A percentile compares a stretch with the other conserved stretches of the same genome.
phyloP scores from a whole-genome alignment of 2,888 invertebrate genomes.

The Pimpla rufipes region DNA sequence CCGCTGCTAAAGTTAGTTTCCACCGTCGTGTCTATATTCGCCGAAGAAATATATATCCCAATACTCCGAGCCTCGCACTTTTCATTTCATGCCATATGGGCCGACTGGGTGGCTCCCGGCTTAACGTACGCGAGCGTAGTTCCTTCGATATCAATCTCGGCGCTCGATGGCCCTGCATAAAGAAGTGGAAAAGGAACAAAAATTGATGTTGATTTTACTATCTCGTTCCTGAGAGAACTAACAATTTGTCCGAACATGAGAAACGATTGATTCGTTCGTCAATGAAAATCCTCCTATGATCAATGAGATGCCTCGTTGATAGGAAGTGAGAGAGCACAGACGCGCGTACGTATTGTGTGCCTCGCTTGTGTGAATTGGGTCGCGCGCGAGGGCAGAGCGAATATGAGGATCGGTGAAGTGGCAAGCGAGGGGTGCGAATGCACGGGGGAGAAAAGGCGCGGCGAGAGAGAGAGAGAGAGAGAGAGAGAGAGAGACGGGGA shows the following conservation, averaged over 20 bases:
- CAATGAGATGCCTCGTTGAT: constrained; percentile 27
- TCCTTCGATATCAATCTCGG: constrained; percentile 60
- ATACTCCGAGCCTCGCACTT: constrained; percentile 59
- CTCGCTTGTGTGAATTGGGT: constrained; percentile 18
- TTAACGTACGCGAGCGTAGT: constrained; percentile 48
- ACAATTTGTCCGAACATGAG: neutral
- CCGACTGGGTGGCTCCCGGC: constrained; percentile 34
- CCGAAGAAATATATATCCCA: constrained; percentile 31
- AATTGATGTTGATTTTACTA: constrained; percentile 9
- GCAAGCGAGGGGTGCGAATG: constrained; percentile 35
- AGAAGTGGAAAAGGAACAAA: constrained; percentile 13
- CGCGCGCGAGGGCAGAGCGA: constrained; percentile 3
- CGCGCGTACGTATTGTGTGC: constrained; percentile 8
- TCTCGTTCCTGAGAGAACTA: neutral
- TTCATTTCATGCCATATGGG: constrained; percentile 63
- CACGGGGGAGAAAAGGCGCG: constrained; percentile 7
- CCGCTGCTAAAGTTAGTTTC: constrained; percentile 12
- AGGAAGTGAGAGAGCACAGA: constrained; percentile 48
- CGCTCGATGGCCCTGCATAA: constrained; percentile 1
- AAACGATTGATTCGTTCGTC: neutral
- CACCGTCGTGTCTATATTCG: constrained; percentile 10
- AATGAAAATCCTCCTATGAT: neutral
- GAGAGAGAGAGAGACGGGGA: neutral
- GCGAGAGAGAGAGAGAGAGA: too few species aligned
- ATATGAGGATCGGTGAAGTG: constrained; percentile 30